Percentiles rank a stretch among this genome's conserved stretches.
phyloP scores from a whole-genome alignment of 2,113 vertebrate species.

The Nannospalax galili region DNA sequence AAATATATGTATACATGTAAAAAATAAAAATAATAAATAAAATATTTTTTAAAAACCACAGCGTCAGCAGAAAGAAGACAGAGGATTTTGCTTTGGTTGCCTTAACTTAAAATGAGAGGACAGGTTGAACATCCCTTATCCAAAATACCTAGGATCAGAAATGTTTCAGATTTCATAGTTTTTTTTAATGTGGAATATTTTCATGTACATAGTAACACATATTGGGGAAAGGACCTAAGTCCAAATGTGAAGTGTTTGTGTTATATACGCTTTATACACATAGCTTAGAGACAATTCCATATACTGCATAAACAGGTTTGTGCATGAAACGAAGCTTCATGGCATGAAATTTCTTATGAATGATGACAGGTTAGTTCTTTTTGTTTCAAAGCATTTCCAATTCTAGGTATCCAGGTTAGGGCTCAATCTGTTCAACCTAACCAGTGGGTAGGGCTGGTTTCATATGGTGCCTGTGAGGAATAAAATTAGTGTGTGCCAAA shows the following conservation, averaged over 20 bases:
- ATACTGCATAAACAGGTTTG: background rate
- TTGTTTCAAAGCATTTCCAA: background rate
- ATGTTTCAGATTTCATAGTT: background rate
- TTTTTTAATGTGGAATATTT: background rate
- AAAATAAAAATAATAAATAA: too few species aligned
- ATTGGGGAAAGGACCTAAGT: background rate
- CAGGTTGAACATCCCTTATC: too few species aligned
- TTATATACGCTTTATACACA: background rate
- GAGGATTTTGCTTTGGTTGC: background rate
- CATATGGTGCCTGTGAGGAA: background rate
- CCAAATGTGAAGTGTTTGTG: background rate
- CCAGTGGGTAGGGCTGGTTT: background rate
- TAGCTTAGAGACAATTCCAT: background rate
- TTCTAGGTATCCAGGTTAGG: background rate
- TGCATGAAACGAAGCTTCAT: background rate
- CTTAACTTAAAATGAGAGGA: background rate
- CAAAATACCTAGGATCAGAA: background rate
- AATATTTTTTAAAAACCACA: background rate
- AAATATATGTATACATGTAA: too few species aligned
- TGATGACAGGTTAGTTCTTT: background rate
- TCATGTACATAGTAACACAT: background rate
- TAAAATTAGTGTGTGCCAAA: background rate
- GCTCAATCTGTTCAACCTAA: too few species aligned
- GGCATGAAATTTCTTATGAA: background rate
- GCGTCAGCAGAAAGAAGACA: background rate